Conservation (phyloP, 2,113 vertebrate species). For the Channa argus region DNA sequence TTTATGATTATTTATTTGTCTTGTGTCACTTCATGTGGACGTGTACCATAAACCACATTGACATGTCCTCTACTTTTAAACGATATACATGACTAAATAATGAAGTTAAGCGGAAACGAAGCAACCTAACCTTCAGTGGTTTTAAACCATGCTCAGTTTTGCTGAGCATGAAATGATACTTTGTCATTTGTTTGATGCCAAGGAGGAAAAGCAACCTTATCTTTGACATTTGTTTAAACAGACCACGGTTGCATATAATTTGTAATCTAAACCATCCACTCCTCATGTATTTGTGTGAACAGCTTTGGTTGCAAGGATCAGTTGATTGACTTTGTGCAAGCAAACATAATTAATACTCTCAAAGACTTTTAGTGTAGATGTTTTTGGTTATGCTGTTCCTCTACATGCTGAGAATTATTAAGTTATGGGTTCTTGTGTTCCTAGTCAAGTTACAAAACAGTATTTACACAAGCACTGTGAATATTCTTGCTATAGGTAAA, state of each 20-base stretch:
- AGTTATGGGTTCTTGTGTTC: neutral
- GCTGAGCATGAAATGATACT: slow-evolving; percentile 25
- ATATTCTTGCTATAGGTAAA: neutral
- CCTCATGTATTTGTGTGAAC: slow-evolving; percentile 59
- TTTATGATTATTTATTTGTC: neutral
- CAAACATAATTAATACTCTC: slow-evolving; percentile 50
- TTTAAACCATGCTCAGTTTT: slow-evolving; percentile 13
- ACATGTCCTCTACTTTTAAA: neutral
- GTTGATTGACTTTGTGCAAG: slow-evolving; percentile 59
- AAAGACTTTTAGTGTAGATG: slow-evolving; percentile 37
- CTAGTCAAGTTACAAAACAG: neutral
- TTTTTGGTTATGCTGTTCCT: slow-evolving; percentile 18
- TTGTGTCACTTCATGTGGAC: neutral
- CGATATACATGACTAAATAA: neutral
- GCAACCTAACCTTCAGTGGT: slow-evolving; percentile 10
- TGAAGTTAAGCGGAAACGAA: neutral
- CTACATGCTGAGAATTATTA: slow-evolving; percentile 1
- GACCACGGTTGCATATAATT: slow-evolving; percentile 40
- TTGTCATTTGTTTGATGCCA: slow-evolving; percentile 41
- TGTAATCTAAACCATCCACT: slow-evolving; percentile 64
- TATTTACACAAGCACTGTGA: neutral
- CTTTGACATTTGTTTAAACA: slow-evolving; percentile 65
- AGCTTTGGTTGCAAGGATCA: slow-evolving; percentile 60
- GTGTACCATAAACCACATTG: neutral
- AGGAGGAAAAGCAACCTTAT: slow-evolving; percentile 58